Evolutionary conservation across 2,888 invertebrate species (phyloP).

Genomic region (Sericinus montela): DNA sequence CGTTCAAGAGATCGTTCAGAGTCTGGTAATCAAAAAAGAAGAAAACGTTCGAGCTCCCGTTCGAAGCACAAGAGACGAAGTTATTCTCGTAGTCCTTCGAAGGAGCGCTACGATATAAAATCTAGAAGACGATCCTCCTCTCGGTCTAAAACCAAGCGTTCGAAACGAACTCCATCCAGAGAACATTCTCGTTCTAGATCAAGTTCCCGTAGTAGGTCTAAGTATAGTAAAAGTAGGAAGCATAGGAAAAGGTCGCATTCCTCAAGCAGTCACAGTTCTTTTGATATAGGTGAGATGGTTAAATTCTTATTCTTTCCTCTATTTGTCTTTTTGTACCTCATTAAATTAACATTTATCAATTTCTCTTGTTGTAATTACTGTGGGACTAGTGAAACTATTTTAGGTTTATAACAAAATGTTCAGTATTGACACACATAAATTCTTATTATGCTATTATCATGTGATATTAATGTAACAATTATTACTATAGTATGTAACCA

Average conservation of each 20-base stretch:
- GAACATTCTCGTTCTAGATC: slow-evolving; percentile 56
- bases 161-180: slow-evolving; percentile 31
- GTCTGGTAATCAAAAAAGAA: slow-evolving; percentile 46
- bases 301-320: too few relatives aligned
- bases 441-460: too few relatives aligned
- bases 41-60: slow-evolving; percentile 56
- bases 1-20: slow-evolving; percentile 62
- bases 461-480: too few relatives aligned
- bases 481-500: too few relatives aligned
- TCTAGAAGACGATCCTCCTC: slow-evolving; percentile 56
- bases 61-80: slow-evolving; percentile 53
- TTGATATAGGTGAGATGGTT: slow-evolving; percentile 60
- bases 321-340: too few relatives aligned
- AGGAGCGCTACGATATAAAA: slow-evolving; percentile 60
- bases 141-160: slow-evolving; percentile 47
- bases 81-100: slow-evolving; percentile 63
- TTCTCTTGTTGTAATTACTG: too few relatives aligned
- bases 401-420: too few relatives aligned
- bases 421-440: too few relatives aligned
- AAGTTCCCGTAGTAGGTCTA: slow-evolving; percentile 52
- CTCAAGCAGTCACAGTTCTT: slow-evolving; percentile 56
- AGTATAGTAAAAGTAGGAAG: slow-evolving; percentile 51
- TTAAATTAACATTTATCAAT: too few relatives aligned
- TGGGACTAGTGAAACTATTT: too few relatives aligned
- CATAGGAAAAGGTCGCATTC: slow-evolving; percentile 50